A percentile compares a stretch with the other conserved stretches of the same genome.
phyloP scores from a whole-genome alignment of 2,888 invertebrate species.

The Netelia melanura region DNA sequence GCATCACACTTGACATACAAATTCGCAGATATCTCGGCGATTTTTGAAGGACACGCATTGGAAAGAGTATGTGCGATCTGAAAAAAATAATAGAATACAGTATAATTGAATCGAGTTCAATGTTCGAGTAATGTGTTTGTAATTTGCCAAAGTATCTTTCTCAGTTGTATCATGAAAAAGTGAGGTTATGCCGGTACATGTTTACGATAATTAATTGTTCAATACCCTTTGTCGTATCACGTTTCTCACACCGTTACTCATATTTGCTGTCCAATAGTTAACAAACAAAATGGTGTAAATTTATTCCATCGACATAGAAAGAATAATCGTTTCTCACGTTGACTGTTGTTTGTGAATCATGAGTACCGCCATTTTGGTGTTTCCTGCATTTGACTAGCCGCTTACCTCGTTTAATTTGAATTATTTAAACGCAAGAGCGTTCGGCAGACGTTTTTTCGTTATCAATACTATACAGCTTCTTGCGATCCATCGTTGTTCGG shows the following conservation, averaged over 20 bases:
- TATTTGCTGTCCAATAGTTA: constrained; percentile 28
- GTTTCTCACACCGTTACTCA: constrained; percentile 69
- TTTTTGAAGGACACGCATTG: constrained; percentile 64
- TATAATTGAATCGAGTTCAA: not conserved
- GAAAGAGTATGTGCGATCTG: constrained; percentile 75
- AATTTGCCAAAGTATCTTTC: constrained; percentile 10
- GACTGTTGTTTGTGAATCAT: constrained; percentile 24
- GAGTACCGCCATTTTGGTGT: constrained; percentile 49
- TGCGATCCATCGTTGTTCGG: not conserved
- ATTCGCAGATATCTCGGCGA: constrained; percentile 68
- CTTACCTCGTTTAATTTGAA: not conserved
- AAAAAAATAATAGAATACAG: constrained; percentile 54
- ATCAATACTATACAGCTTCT: not conserved
- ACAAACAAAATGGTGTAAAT: not conserved
- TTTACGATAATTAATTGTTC: not conserved
- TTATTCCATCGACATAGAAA: not conserved
- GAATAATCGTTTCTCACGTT: not conserved
- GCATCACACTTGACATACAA: constrained; percentile 72
- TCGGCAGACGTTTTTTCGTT: not conserved
- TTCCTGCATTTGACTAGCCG: constrained; percentile 38
- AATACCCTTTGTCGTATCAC: constrained; percentile 70
- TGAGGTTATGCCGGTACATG: constrained; percentile 57
- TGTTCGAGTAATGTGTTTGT: not conserved
- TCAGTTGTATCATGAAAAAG: constrained; percentile 6
- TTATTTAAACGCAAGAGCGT: not conserved